A percentile compares a stretch with the other conserved stretches of the same genome.
Conservation (phyloP, 2,888 invertebrate species). For the Chymomyza caudatula region DNA sequence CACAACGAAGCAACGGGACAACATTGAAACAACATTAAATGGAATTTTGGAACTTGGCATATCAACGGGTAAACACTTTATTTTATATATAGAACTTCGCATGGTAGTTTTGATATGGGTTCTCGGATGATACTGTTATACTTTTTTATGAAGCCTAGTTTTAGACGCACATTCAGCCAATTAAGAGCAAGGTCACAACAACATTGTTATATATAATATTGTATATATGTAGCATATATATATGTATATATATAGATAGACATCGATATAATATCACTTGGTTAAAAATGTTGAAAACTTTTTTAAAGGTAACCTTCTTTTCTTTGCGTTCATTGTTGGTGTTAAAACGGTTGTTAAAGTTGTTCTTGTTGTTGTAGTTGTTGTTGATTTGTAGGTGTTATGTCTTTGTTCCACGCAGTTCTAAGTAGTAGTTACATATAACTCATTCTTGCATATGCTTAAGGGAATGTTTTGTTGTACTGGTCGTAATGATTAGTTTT, state of each 20-base stretch:
- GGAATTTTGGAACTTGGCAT: slow-evolving; percentile 10
- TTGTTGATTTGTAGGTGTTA: slow-evolving; percentile 58
- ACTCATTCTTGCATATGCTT: slow-evolving; percentile 2
- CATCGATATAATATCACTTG: slow-evolving; percentile 60
- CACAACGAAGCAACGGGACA: slow-evolving; percentile 44
- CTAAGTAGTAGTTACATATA: slow-evolving; percentile 34
- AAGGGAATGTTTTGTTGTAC: neutral
- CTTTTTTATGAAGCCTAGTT: neutral
- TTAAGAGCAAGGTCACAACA: neutral
- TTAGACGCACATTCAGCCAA: slow-evolving; percentile 9
- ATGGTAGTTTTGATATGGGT: slow-evolving; percentile 8
- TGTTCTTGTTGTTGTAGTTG: slow-evolving; percentile 47
- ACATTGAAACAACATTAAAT: slow-evolving; percentile 50
- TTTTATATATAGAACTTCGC: too few species aligned
- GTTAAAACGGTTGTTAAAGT: slow-evolving; percentile 60
- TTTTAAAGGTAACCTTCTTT: slow-evolving; percentile 46
- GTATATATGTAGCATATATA: slow-evolving; percentile 19
- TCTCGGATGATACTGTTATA: neutral
- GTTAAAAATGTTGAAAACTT: slow-evolving; percentile 30
- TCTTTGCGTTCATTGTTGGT: slow-evolving; percentile 55
- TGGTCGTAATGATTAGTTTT: neutral
- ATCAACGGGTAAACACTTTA: slow-evolving; percentile 9
- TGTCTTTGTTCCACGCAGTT: slow-evolving; percentile 52
- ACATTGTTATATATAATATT: slow-evolving; percentile 10
- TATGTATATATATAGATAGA: slow-evolving; percentile 44